Evolutionary conservation across 2,888 invertebrate genomes (phyloP), one percentile per base, ranked within the genome.

Genomic region (Napeogenes sylphis): DNA sequence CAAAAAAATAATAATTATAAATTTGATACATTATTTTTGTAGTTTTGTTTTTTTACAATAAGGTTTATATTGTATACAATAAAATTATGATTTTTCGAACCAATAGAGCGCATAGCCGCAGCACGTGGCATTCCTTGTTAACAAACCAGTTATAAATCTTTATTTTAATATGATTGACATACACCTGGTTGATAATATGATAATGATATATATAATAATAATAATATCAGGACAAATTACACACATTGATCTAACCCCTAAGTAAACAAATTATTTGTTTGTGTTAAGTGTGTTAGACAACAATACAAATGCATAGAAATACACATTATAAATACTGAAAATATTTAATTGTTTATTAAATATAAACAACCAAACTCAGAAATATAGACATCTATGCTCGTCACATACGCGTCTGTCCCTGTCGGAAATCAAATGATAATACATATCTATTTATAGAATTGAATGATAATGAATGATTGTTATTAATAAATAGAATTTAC

Each of bases 21-120:
- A 5, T 35, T 35, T 35, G 35, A 35, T 35, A 35, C 4, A 6
- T 5, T 35, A 5, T 35, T 5, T 35, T 35, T 5, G 6, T 5
- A 35, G 35, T 35, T 35, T 42, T 10, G 2, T 42, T 42, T 3
- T 10, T 10, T 42, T 42, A 12, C 10, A 55, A 42, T 14, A 55
- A 59, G 38, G 33, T 53, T 45, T 21, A 21, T 54, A n/a, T 42
- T 56, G 32, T 0, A 54, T 59, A 51, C 59, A 14, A 21, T 32
- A 55, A 51, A 10, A 51, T 12, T 30, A 56, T 65, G 63, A 77
- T 78, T 79, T 78, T 67, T 76, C 75, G 78, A 76, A 66, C 70
- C 80, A 79, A 73, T 75, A 78, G 84, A 84, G 81, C 84, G 79
- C 51, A 72, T 56, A 75, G 68, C 77, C 75, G 71, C 68, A 21